Evolutionary conservation across 1,140 invertebrate genomes (phyloP).

Genomic region (Microplitis demolitor): DNA sequence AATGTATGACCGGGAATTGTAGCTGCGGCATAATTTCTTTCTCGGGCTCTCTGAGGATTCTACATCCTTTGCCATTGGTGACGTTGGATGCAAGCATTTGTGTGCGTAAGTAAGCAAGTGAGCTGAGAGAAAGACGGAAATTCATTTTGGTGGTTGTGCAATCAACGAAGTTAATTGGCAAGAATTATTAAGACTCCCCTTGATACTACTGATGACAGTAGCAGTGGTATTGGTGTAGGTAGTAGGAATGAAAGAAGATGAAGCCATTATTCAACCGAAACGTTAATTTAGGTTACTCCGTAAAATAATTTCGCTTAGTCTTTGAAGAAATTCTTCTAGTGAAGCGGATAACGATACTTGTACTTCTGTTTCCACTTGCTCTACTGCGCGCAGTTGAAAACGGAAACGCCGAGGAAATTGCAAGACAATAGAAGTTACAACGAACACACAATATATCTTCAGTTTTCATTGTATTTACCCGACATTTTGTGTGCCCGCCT

Average conservation of each 20-base stretch:
- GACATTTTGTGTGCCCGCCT: neutral
- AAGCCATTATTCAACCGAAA: neutral
- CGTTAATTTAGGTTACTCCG: neutral
- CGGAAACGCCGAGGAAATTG: neutral
- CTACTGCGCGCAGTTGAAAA: neutral
- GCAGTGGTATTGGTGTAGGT: too few species aligned
- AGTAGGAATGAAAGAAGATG: neutral
- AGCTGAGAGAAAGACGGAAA: neutral
- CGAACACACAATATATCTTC: constrained; percentile 1
- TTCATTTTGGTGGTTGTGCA: constrained; percentile 6
- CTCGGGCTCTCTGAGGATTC: neutral
- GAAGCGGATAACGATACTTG: neutral
- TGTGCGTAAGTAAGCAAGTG: too few species aligned
- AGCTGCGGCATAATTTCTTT: constrained; percentile 2
- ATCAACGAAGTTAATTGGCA: constrained; percentile 15
- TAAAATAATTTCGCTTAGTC: neutral
- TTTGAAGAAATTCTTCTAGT: neutral
- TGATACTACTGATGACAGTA: neutral
- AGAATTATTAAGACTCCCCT: constrained; percentile 1
- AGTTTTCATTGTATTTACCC: neutral
- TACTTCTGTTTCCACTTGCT: neutral
- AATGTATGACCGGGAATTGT: constrained; percentile 21
- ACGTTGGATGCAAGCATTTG: too few species aligned
- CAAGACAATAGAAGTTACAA: neutral
- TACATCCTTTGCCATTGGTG: neutral